Evolutionary conservation across 1,140 invertebrate species (phyloP).

Genomic region (Pseudoatta argentina): DNA sequence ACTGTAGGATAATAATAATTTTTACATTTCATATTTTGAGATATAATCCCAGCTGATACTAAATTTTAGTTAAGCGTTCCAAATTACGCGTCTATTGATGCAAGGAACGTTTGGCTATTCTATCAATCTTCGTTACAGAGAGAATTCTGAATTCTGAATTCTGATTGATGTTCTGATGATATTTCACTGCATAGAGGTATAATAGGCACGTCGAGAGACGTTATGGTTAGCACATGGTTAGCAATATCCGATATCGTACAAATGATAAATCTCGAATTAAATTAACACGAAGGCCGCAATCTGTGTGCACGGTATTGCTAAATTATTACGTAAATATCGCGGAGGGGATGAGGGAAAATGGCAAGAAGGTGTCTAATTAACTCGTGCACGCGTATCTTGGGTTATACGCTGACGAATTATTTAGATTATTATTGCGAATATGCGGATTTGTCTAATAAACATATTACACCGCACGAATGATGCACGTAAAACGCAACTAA

Average conservation of each 20-base stretch:
- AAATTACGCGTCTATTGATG: background rate
- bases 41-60: background rate
- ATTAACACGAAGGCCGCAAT: constrained; percentile 29
- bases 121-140: constrained; percentile 31
- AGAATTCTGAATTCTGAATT: constrained; percentile 20
- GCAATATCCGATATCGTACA: constrained; percentile 10
- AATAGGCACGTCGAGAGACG: background rate
- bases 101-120: background rate
- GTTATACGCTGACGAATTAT: background rate
- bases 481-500: constrained; percentile 44
- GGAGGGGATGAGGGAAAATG: background rate
- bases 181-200: background rate
- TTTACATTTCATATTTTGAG: background rate
- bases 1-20: background rate
- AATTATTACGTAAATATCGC: constrained; percentile 37
- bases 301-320: background rate
- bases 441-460: constrained; percentile 54
- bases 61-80: background rate
- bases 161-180: constrained; percentile 2
- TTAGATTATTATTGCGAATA: constrained; percentile 39
- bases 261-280: constrained; percentile 38
- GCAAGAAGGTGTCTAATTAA: constrained; percentile 53
- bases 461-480: constrained; percentile 23
- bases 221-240: constrained; percentile 22
- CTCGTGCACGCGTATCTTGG: background rate